Evolutionary conservation across 2,797 vertebrate species (phyloP).

Genomic region (Distichodus sexfasciatus): DNA sequence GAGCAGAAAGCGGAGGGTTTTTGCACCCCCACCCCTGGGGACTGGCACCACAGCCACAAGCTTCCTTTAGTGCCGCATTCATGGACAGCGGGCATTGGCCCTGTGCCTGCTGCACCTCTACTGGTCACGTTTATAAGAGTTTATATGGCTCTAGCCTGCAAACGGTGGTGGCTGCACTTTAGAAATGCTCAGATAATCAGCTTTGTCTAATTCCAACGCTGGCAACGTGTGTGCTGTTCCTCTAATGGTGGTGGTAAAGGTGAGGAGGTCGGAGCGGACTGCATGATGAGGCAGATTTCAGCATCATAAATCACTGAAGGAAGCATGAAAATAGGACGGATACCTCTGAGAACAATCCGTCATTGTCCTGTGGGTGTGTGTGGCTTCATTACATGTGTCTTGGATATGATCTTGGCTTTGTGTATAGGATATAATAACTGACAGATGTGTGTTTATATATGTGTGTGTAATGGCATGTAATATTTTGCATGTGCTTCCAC

Average conservation of each 20-base stretch:
- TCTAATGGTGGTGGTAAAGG: constrained; percentile 17
- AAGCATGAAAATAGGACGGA: too few relatives aligned
- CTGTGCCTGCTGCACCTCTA: neutral
- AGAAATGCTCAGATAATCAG: constrained; percentile 48
- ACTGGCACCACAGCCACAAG: too few relatives aligned
- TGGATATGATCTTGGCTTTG: too few relatives aligned
- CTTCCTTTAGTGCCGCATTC: constrained; percentile 19
- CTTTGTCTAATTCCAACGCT: constrained; percentile 54
- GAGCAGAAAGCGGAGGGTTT: too few relatives aligned
- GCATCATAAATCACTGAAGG: neutral
- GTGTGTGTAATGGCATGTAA: too few relatives aligned
- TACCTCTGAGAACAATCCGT: too few relatives aligned
- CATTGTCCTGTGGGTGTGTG: too few relatives aligned
- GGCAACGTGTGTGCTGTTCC: constrained; percentile 28
- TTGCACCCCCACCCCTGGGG: too few relatives aligned
- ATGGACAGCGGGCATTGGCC: neutral
- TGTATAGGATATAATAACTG: too few relatives aligned
- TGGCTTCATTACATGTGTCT: too few relatives aligned
- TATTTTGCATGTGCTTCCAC: constrained; percentile 45
- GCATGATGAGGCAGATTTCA: neutral
- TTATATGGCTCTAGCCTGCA: constrained; percentile 15
- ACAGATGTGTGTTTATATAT: too few relatives aligned
- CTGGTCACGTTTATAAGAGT: constrained; percentile 12
- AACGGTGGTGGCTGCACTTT: constrained; percentile 30
- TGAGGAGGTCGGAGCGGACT: too few relatives aligned